These are phyloP conservation scores for Scortum barcoo DNA, from an alignment of 2,113 vertebrate species.

Conservation along the genomic window DNA sequence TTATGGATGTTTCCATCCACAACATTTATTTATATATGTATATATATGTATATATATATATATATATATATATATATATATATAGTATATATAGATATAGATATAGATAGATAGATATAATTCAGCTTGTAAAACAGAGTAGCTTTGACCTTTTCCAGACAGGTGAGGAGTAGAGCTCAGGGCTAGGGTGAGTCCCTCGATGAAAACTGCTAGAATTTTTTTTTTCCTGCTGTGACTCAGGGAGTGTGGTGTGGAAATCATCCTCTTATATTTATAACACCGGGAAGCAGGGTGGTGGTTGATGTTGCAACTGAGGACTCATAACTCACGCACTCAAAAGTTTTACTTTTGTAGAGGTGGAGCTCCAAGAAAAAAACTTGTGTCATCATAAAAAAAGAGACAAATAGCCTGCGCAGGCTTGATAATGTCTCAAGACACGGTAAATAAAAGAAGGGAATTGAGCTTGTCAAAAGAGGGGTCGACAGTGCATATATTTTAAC, in stretches of 20 bases:
- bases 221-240: conserved; percentile 73
- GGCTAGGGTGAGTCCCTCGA: conserved; percentile 37
- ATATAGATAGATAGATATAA: too few species aligned
- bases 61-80: too few species aligned
- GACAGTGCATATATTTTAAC: conserved; percentile 41
- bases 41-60: too few species aligned
- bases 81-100: not conserved
- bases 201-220: conserved; percentile 65
- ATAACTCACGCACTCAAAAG: conserved; percentile 54
- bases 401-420: conserved; percentile 33
- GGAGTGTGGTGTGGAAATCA: conserved; percentile 57
- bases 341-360: conserved; percentile 65
- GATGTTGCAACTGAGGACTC: conserved; percentile 62
- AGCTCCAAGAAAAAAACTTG: conserved; percentile 48
- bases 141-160: conserved; percentile 58
- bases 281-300: conserved; percentile 26
- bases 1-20: too few species aligned
- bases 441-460: conserved; percentile 60
- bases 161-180: conserved; percentile 32
- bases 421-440: conserved; percentile 40
- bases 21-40: too few species aligned
- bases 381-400: conserved; percentile 64
- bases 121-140: conserved; percentile 60
- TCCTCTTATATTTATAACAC: conserved; percentile 59
- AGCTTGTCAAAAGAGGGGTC: conserved; percentile 30